Percentiles rank a stretch among this genome's conserved stretches.
Conservation (phyloP, 2,888 invertebrate genomes). For the Scaptomyza reducta region DNA sequence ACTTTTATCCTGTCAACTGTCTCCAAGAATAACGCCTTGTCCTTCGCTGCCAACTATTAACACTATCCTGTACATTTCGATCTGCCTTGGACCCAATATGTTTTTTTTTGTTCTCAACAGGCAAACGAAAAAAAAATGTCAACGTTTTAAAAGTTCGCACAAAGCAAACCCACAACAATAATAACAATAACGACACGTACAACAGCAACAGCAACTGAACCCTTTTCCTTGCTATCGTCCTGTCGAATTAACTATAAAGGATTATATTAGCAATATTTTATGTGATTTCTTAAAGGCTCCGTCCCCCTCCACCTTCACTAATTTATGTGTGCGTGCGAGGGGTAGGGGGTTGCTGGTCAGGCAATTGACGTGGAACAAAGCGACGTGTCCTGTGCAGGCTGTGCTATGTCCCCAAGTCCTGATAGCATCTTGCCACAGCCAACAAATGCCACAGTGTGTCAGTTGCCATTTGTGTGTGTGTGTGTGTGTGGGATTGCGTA, state of each 20-base stretch:
- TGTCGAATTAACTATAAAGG: constrained; percentile 66
- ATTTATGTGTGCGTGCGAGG: constrained; percentile 21
- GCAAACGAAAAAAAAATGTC: constrained; percentile 36
- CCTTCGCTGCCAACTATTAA: constrained; percentile 38
- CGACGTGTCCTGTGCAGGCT: constrained; percentile 33
- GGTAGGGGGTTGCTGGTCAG: constrained; percentile 14
- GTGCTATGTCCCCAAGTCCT: constrained; percentile 28
- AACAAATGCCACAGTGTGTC: constrained; percentile 37
- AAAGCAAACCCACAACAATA: constrained; percentile 32
- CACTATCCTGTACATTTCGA: constrained; percentile 28
- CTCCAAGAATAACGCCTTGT: constrained; percentile 31
- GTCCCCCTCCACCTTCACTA: constrained; percentile 20
- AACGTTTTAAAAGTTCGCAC: constrained; percentile 53
- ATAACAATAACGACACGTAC: constrained; percentile 8
- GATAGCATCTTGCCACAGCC: constrained; percentile 52
- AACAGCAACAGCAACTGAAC: constrained; percentile 40
- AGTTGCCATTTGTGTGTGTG: constrained; percentile 11
- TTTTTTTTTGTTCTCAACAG: constrained; percentile 1
- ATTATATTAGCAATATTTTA: constrained; percentile 74
- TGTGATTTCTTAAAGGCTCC: constrained; percentile 59
- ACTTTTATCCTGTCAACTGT: constrained; percentile 22
- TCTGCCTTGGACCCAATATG: constrained; percentile 27
- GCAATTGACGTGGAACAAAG: constrained; percentile 59
- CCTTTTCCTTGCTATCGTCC: constrained; percentile 47
- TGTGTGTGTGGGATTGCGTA: neutral